Evolutionary conservation across 2,113 vertebrate species (phyloP), one percentile per base, ranked within the genome.

Genomic region (Scomber japonicus): DNA sequence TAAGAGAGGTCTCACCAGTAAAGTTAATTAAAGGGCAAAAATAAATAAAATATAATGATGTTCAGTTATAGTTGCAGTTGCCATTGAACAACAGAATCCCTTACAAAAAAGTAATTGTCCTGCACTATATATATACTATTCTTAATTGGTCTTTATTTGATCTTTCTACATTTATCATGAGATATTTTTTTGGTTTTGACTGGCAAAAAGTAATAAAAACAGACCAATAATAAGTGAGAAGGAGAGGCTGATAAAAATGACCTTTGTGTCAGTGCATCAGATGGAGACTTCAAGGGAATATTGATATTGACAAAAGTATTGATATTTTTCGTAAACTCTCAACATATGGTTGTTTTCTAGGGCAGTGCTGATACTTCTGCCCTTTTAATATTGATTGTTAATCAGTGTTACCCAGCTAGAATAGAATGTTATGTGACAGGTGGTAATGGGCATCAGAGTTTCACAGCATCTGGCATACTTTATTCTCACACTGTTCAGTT

Each of bases 271-370:
- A 56, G 56, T 44, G 3, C 31, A 16, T 54, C 61, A 53, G 44
- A 73, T 24, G 7, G 46, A 80, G 56, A 55, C 21, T 44, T 54
- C 7, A 64, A 24, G 30, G 14, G 16, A 59, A 56, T 72, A 72
- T 69, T 27, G 16, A 71, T 79, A 78, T 68, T 68, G 76, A 75
- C 56, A 81, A 56, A 61, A 50, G 13, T 79, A 82, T 79, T 78
- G 73, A 75, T 65, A 68, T 80, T 59, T 61, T 59, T 13, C 62
- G n/a, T 69, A 65, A 72, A 63, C 11, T 51, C 19, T 71, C 21
- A 60, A 55, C 15, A 49, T 71, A 17, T 24, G 50, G 19, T 45
- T 71, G 48, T 68, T 71, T 75, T 63, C 45, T 35, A 40, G 51
- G 31, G 15, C 35, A 17, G 27, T n/a, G 21, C 65, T 71, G 65